A percentile compares a stretch with the other conserved stretches of the same genome.
phyloP scores from a whole-genome alignment of 2,888 invertebrate genomes.

The Hermodice carunculata region DNA sequence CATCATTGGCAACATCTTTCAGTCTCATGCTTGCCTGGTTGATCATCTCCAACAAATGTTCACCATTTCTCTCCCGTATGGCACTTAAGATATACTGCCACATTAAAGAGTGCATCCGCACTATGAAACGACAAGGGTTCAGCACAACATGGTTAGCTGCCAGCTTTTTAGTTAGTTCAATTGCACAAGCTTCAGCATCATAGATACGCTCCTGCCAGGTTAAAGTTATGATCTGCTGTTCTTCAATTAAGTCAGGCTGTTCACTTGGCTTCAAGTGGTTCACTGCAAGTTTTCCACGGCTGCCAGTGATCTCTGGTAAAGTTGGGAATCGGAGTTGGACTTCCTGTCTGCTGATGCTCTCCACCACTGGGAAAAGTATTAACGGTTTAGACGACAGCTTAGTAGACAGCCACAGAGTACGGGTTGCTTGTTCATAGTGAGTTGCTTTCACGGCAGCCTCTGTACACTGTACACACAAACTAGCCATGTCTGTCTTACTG shows the following conservation, averaged over 20 bases:
- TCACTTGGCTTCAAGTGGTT: conserved; percentile 43
- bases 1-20: conserved; percentile 1
- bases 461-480: conserved; percentile 40
- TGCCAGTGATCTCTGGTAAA: conserved; percentile 22
- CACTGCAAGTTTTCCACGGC: conserved; percentile 34
- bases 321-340: conserved; percentile 44
- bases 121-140: conserved; percentile 50
- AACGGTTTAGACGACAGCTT: conserved; percentile 48
- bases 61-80: conserved; percentile 30
- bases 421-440: conserved; percentile 28
- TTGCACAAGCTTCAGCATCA: too few species aligned
- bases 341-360: conserved; percentile 41
- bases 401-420: conserved; percentile 40
- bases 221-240: conserved; percentile 38
- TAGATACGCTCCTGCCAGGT: conserved; percentile 58
- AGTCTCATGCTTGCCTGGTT: conserved; percentile 9
- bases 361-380: conserved; percentile 49
- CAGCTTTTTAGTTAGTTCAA: neutral
- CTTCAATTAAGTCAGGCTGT: conserved; percentile 25
- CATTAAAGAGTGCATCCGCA: conserved; percentile 49
- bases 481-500: conserved; percentile 42
- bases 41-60: neutral
- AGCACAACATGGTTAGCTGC: conserved; percentile 26
- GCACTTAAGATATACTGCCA: conserved; percentile 58
- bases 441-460: conserved; percentile 14